Base-by-base conservation (phyloP, 2,797 vertebrate species). In the Pipistrellus pipistrellus region DNA sequence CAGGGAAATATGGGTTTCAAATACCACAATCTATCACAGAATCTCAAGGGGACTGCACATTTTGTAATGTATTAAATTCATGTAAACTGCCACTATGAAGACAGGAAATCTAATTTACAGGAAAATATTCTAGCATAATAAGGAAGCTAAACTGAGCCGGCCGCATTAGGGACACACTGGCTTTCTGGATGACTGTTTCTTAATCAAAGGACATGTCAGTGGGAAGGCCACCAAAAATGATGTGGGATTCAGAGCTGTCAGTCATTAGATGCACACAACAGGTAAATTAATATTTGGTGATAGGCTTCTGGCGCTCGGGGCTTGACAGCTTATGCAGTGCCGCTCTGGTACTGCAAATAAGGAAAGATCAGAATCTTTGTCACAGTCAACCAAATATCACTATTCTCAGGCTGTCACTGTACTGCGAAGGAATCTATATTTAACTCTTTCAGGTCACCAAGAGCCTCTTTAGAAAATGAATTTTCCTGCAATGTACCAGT, bases 101-200 rank as follows among this genome's bases (percentile, higher is more conserved):
- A 97, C 91, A 97, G 93, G 93, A 96, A 97, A 97, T 97, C 97
- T 96, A 82, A 76, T 97, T 97, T 98, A 96, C 95, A 97, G 27
- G 68, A 85, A 85, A 95, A 94, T 96, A 93, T 97, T 97, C 93
- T 18, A 90, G n/a, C 80, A 41, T 95, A 97, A 96, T 69, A 93
- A 95, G 95, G 95, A 97, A 27, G 85, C 92, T 72, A 96, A 81
- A 59, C 51, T 94, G 93, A 92, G 80, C 93, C 96, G 75, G 72
- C 62, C 90, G 96, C 90, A 96, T 96, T 92, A 96, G 76, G 77
- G 97, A 95, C 90, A 97, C 85, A 78, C 90, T 95, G 21, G 62
- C 48, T 85, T 51, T 87, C 32, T 71, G 44, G 55, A 93, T 73
- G 93, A 75, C 35, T 96, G 94, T 93, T 95, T 94, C 93, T 98